Percentiles rank a stretch among this genome's conserved stretches.
phyloP scores from a whole-genome alignment of 2,113 vertebrate species.

The Pica pica region DNA sequence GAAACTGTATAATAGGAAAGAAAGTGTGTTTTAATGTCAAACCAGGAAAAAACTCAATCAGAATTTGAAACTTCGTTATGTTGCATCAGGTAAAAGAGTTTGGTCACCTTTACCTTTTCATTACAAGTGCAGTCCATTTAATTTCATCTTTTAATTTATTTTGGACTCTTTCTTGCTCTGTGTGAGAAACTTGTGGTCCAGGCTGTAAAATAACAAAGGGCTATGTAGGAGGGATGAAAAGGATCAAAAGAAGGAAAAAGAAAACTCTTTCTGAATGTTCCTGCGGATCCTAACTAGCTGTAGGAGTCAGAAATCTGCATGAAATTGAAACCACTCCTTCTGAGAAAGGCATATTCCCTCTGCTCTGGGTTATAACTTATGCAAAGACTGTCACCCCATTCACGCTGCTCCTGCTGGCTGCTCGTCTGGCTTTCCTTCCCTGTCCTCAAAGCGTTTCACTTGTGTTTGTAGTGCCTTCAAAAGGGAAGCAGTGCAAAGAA shows the following conservation, averaged over 20 bases:
- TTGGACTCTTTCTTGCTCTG: not conserved
- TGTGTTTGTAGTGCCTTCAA: conserved; percentile 17
- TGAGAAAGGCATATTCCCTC: not conserved
- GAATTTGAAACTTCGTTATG: not conserved
- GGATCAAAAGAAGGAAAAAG: not conserved
- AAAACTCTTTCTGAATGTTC: not conserved
- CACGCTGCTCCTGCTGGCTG: not conserved
- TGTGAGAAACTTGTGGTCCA: not conserved
- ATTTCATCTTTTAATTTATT: not conserved
- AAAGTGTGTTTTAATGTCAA: not conserved
- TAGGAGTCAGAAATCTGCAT: conserved; percentile 13
- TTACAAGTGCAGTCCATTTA: not conserved
- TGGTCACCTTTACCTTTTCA: not conserved
- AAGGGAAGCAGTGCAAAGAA: conserved; percentile 21
- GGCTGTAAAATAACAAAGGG: conserved; percentile 5
- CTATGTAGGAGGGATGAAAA: not conserved
- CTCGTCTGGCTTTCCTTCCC: not conserved
- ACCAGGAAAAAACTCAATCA: not conserved
- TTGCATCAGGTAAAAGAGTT: not conserved
- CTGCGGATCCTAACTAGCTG: not conserved
- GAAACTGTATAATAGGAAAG: conserved; percentile 1
- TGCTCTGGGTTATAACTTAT: not conserved
- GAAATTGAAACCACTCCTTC: conserved; percentile 2
- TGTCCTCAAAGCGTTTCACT: conserved; percentile 2
- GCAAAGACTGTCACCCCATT: not conserved